phyloP scores from a whole-genome alignment of 2,797 vertebrate genomes.

The Acipenser transmontanus region DNA sequence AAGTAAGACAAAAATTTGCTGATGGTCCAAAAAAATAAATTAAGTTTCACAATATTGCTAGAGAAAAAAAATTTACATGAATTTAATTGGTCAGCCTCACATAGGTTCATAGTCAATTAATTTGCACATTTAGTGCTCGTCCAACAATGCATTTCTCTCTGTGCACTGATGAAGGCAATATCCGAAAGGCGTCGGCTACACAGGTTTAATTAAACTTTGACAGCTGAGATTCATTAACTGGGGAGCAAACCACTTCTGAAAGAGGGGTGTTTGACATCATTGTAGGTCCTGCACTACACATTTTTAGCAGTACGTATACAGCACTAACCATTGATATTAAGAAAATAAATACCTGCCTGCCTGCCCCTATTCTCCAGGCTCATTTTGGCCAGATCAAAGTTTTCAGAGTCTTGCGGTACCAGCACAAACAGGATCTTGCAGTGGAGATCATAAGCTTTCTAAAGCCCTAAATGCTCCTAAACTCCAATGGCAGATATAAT shows the following conservation, averaged over 20 bases:
- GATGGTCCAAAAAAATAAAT: no score
- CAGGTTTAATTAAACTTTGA: no score
- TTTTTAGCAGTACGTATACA: no score
- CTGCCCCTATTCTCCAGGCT: neutral
- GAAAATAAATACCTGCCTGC: neutral
- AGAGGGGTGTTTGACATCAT: no score
- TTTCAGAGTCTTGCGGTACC: conserved; percentile 33
- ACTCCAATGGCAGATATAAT: conserved; percentile 57
- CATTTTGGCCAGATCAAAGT: conserved; percentile 1
- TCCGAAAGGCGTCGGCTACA: no score
- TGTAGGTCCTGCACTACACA: no score
- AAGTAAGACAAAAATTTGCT: no score
- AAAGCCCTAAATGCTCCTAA: conserved; percentile 48
- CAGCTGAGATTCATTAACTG: no score
- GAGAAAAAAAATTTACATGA: neutral
- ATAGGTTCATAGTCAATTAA: neutral
- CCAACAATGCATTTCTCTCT: conserved; percentile 11
- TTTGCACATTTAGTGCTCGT: neutral
- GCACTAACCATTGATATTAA: no score
- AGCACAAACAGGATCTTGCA: conserved; percentile 32
- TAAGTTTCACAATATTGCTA: conserved; percentile 3
- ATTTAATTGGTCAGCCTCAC: neutral
- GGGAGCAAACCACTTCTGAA: no score
- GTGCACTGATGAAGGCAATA: no score
- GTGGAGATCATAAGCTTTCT: conserved; percentile 37